Conservation (phyloP, 1,140 invertebrate genomes). For the Anoplolepis gracilipes region DNA sequence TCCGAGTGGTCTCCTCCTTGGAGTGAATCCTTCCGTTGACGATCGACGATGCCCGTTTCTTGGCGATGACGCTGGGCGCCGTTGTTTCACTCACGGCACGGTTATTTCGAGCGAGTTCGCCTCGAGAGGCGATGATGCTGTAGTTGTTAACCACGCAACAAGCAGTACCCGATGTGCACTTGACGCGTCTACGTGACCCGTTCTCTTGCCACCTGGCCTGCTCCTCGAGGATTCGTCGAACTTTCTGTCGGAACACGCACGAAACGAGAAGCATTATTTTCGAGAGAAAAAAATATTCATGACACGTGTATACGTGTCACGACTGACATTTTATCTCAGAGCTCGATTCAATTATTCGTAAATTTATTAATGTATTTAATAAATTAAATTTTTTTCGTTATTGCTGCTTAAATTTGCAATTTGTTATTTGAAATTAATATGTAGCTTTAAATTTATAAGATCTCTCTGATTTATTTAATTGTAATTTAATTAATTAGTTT, state of each 20-base stretch:
- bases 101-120: conserved; percentile 80
- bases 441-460: not conserved
- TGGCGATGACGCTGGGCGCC: conserved; percentile 52
- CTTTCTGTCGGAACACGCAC: conserved; percentile 70
- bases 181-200: conserved; percentile 25
- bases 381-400: not conserved
- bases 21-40: conserved; percentile 60
- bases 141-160: conserved; percentile 74
- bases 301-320: not conserved
- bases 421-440: not conserved
- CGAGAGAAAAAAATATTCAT: not conserved
- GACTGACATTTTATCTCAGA: not conserved
- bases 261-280: conserved; percentile 7
- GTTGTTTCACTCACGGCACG: conserved; percentile 74
- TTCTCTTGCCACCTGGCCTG: conserved; percentile 69
- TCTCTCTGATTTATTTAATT: no score
- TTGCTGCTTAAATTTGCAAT: not conserved
- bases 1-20: conserved; percentile 57
- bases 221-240: conserved; percentile 72
- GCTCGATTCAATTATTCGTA: not conserved
- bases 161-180: conserved; percentile 55
- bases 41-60: conserved; percentile 55
- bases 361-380: not conserved
- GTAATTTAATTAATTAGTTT: no score
- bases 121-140: conserved; percentile 78